These are phyloP conservation scores for Phrynocephalus vlangalii DNA, from an alignment of 2,797 vertebrate species.

Conservation along the genomic window DNA sequence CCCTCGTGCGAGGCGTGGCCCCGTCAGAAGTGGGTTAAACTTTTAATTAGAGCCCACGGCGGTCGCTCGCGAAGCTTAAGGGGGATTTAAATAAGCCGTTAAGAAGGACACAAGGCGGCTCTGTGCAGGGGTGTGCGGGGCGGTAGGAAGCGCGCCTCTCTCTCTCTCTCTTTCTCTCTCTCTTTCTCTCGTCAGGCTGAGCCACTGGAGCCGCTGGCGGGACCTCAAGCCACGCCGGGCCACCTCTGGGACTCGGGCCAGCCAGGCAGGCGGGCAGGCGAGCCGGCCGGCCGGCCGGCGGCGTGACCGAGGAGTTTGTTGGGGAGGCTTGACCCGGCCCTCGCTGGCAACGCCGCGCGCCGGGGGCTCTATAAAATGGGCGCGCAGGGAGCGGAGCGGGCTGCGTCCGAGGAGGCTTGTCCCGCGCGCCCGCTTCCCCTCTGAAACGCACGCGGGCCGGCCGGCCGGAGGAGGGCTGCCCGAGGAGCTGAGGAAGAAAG, in stretches of 20 bases:
- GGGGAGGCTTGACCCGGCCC: constrained; percentile 72
- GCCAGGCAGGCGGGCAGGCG: constrained; percentile 45
- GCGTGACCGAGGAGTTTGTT: constrained; percentile 79
- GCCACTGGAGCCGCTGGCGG: constrained; percentile 81
- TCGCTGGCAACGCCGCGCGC: constrained; percentile 51
- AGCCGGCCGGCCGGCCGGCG: neutral
- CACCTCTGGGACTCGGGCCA: constrained; percentile 85
- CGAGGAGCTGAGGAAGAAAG: too few relatives aligned
- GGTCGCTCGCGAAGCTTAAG: constrained; percentile 71
- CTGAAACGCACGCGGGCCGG: neutral
- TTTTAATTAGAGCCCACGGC: constrained; percentile 66
- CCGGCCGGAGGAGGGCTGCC: too few relatives aligned
- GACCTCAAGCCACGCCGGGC: constrained; percentile 75
- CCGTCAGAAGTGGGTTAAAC: constrained; percentile 61
- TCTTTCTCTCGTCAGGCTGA: constrained; percentile 69
- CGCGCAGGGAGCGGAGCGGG: too few relatives aligned
- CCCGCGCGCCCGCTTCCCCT: neutral
- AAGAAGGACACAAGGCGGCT: constrained; percentile 72
- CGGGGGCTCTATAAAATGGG: constrained; percentile 55
- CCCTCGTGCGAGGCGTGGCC: constrained; percentile 19
- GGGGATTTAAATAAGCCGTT: constrained; percentile 73
- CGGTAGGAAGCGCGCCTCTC: too few relatives aligned
- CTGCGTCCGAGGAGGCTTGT: too few relatives aligned
- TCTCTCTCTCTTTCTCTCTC: constrained; percentile 2
- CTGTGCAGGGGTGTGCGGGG: constrained; percentile 55